These are phyloP conservation scores for Notodonta dromedarius DNA, from an alignment of 2,888 invertebrate species.

Conservation along the genomic window DNA sequence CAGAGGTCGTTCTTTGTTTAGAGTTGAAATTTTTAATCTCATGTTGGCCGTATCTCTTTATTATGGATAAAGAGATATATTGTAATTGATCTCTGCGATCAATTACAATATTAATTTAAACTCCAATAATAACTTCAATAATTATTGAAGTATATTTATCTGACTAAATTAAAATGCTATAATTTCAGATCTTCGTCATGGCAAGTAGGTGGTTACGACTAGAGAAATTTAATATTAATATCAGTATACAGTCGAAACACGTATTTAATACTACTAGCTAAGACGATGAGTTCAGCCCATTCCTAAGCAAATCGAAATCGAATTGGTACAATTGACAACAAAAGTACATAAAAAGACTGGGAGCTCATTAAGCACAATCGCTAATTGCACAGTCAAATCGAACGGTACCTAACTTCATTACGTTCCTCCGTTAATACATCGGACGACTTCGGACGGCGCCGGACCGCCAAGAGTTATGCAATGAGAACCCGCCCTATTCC, in stretches of 20 bases:
- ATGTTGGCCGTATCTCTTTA: constrained; percentile 8
- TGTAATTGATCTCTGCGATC: no score
- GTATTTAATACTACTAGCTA: not conserved
- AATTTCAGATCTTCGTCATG: no score
- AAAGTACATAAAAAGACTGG: constrained; percentile 44
- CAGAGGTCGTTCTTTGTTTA: constrained; percentile 34
- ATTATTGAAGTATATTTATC: no score
- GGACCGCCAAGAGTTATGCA: constrained; percentile 60
- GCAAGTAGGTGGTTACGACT: no score
- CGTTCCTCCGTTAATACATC: constrained; percentile 63
- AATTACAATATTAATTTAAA: no score
- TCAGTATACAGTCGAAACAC: not conserved
- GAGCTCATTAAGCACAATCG: constrained; percentile 67
- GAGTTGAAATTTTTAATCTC: constrained; percentile 34
- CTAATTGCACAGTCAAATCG: constrained; percentile 75
- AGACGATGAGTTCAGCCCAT: not conserved
- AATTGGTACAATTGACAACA: constrained; percentile 40
- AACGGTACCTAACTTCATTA: constrained; percentile 68
- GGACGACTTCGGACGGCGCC: constrained; percentile 39
- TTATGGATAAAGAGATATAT: not conserved
- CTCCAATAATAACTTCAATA: no score
- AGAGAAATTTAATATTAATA: no score
- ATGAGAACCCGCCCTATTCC: constrained; percentile 60
- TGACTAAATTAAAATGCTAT: no score
- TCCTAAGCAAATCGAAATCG: constrained; percentile 19